Evolutionary conservation across 2,888 invertebrate genomes (phyloP).

Genomic region (Aricia artaxerxes): DNA sequence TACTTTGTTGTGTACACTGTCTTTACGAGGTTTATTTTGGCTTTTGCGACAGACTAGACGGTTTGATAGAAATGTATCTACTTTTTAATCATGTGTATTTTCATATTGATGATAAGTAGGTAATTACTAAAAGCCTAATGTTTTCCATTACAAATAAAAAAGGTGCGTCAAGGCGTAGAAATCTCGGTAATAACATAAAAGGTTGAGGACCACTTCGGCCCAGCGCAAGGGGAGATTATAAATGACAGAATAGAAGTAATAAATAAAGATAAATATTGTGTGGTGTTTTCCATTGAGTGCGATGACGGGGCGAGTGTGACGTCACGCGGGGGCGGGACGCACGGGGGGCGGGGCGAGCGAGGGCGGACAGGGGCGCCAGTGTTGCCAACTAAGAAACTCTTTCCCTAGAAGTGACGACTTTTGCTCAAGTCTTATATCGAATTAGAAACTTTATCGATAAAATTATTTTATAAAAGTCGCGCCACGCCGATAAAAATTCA

Average conservation of each 20-base stretch:
- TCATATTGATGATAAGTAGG: not conserved
- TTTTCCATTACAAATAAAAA: not conserved
- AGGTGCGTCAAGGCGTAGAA: not conserved
- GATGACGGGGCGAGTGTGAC: slow-evolving; percentile 60
- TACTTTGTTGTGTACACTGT: not conserved
- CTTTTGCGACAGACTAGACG: not conserved
- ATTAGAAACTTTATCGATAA: too few relatives aligned
- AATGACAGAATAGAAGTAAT: slow-evolving; percentile 28
- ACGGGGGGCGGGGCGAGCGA: slow-evolving; percentile 37
- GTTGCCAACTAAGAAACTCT: not conserved
- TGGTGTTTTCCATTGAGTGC: slow-evolving; percentile 19
- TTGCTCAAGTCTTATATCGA: too few relatives aligned
- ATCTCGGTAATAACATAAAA: slow-evolving; percentile 8
- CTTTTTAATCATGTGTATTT: not conserved
- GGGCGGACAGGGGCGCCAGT: slow-evolving; percentile 46
- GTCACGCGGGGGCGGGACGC: slow-evolving; percentile 52
- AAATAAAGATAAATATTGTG: slow-evolving; percentile 27
- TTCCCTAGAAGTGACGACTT: too few relatives aligned
- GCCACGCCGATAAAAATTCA: too few relatives aligned
- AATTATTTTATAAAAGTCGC: too few relatives aligned
- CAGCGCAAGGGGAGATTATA: not conserved
- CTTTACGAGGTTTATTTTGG: not conserved
- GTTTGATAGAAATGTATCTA: too few relatives aligned
- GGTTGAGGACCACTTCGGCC: slow-evolving; percentile 20
- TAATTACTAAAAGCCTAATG: not conserved